These are phyloP conservation scores for Dendrocopos noguchii DNA, from an alignment of 2,113 vertebrate genomes.

Conservation along the genomic window DNA sequence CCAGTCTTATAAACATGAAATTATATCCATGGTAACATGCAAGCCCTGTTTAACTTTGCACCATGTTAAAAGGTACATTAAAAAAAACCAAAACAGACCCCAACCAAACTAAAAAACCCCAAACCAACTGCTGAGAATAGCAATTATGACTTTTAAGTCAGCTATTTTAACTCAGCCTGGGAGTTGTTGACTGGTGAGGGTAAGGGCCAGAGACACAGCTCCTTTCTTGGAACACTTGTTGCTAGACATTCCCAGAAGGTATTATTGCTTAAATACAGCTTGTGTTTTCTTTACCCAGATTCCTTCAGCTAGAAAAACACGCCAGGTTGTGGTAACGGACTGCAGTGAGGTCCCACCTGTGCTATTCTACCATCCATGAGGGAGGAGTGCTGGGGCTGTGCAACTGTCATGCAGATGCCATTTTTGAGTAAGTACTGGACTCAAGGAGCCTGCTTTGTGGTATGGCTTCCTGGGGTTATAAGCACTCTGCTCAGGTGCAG, in stretches of 20 bases:
- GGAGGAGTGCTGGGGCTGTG: neutral
- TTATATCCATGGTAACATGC: slow-evolving; percentile 67
- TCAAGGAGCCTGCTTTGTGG: neutral
- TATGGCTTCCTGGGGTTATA: neutral
- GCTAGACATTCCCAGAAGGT: slow-evolving; percentile 37
- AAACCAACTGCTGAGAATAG: neutral
- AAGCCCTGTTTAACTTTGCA: slow-evolving; percentile 49
- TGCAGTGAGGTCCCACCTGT: neutral
- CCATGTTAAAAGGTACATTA: slow-evolving; percentile 33
- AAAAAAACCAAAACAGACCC: neutral
- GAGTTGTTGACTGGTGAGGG: neutral
- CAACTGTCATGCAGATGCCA: neutral
- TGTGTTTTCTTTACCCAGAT: slow-evolving; percentile 34
- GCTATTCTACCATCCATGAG: neutral
- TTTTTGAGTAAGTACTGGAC: neutral
- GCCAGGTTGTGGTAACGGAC: neutral
- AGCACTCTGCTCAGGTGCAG: neutral
- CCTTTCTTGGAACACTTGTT: slow-evolving; percentile 16
- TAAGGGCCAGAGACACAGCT: slow-evolving; percentile 22
- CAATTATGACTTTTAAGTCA: slow-evolving; percentile 25
- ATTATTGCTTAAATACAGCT: slow-evolving; percentile 41
- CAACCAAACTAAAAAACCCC: no score
- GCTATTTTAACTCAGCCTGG: slow-evolving; percentile 29
- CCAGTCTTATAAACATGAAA: slow-evolving; percentile 48
- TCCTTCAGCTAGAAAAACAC: neutral